phyloP scores from a whole-genome alignment of 2,888 invertebrate genomes.

The Meandrusa payeni region DNA sequence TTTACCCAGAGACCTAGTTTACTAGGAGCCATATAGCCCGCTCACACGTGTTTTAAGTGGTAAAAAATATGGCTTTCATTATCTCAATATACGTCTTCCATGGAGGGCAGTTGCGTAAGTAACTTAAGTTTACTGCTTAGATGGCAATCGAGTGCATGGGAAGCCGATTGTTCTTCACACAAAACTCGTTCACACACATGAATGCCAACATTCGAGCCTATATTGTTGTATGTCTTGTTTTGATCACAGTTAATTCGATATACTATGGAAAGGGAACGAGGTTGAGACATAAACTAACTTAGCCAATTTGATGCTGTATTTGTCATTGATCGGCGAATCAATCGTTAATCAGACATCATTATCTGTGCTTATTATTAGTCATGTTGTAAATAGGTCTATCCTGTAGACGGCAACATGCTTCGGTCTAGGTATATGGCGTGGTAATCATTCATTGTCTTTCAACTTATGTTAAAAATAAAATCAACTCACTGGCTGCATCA shows the following conservation, averaged over 20 bases:
- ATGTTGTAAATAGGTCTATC: too few species aligned
- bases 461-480: too few species aligned
- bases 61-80: slow-evolving; percentile 68
- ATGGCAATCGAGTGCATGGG: slow-evolving; percentile 73
- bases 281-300: slow-evolving; percentile 5
- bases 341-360: slow-evolving; percentile 9
- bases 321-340: slow-evolving; percentile 8
- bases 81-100: slow-evolving; percentile 63
- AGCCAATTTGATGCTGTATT: slow-evolving; percentile 15
- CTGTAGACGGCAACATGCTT: too few species aligned
- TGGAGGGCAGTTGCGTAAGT: slow-evolving; percentile 55
- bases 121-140: slow-evolving; percentile 61
- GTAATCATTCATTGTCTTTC: too few species aligned
- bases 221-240: slow-evolving; percentile 45
- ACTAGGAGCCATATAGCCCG: slow-evolving; percentile 58
- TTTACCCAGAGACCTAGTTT: slow-evolving; percentile 54
- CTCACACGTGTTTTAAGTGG: slow-evolving; percentile 57
- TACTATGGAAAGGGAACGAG: slow-evolving; percentile 25
- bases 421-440: too few species aligned
- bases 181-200: slow-evolving; percentile 65
- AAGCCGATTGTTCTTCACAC: slow-evolving; percentile 51
- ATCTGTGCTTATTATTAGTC: too few species aligned
- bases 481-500: too few species aligned
- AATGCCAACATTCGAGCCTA: slow-evolving; percentile 54
- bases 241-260: slow-evolving; percentile 55